Conservation (phyloP, 2,113 vertebrate genomes). For the Murina feae region DNA sequence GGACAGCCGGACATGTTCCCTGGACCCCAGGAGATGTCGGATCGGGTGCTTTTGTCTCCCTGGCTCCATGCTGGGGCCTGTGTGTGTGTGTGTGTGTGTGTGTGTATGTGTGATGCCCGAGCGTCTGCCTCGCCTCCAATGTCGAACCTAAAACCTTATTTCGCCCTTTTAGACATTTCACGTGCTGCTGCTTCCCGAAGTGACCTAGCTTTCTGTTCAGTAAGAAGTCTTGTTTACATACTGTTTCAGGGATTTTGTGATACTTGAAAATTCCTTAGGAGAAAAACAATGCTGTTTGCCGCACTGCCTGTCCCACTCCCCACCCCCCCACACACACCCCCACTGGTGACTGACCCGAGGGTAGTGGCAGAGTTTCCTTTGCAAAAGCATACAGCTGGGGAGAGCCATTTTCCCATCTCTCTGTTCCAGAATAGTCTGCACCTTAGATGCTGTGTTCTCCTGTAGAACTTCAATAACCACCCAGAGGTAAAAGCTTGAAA, state of each 20-base stretch:
- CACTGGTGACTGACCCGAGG: background rate
- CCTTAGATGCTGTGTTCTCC: background rate
- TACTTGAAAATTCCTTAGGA: constrained; percentile 86
- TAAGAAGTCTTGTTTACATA: constrained; percentile 82
- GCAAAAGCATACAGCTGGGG: background rate
- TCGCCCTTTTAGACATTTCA: constrained; percentile 50
- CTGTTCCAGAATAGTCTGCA: background rate
- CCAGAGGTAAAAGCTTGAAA: background rate
- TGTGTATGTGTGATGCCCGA: background rate
- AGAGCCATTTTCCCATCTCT: background rate
- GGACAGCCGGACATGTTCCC: background rate
- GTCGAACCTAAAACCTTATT: background rate
- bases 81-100: background rate
- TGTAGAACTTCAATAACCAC: background rate
- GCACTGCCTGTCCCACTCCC: background rate
- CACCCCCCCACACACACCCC: too few relatives aligned
- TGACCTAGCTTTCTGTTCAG: constrained; percentile 73
- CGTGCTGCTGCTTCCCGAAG: constrained; percentile 85
- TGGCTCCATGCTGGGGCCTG: background rate
- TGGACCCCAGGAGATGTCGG: accelerated
- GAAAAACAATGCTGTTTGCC: background rate
- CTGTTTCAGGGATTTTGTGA: constrained; percentile 87
- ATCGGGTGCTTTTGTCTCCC: background rate
- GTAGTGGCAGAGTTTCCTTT: background rate
- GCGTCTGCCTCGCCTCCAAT: background rate